Conservation (phyloP, 2,888 invertebrate species). For the Oligia fasciuncula region DNA sequence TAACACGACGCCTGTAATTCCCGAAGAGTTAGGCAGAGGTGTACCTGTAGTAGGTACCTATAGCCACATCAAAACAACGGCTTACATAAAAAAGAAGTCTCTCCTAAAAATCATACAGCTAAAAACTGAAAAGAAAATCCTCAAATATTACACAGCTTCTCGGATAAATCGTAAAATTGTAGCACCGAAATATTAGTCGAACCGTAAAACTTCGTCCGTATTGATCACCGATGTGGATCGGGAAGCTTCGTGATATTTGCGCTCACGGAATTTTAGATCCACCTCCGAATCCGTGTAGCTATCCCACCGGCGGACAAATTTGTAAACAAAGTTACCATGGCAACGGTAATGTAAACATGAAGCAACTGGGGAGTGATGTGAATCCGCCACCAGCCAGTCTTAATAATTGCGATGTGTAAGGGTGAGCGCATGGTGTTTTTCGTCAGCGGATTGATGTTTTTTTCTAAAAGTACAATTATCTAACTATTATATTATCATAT, state of each 20-base stretch:
- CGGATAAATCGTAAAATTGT: slow-evolving; percentile 10
- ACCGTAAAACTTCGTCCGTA: slow-evolving; percentile 3
- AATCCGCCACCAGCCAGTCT: slow-evolving; percentile 66
- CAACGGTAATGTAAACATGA: slow-evolving; percentile 72
- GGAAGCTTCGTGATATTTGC: slow-evolving; percentile 36
- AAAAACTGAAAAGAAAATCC: not conserved
- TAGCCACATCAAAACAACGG: not conserved
- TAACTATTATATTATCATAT: too few relatives aligned
- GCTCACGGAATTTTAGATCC: slow-evolving; percentile 25
- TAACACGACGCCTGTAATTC: too few relatives aligned
- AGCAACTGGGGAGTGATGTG: slow-evolving; percentile 59
- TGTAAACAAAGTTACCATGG: slow-evolving; percentile 72
- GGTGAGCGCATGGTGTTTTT: slow-evolving; percentile 6
- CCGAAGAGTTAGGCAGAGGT: too few relatives aligned
- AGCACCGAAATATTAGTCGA: slow-evolving; percentile 15
- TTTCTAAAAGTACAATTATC: not conserved
- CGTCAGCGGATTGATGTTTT: slow-evolving; percentile 29
- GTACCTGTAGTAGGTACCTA: not conserved
- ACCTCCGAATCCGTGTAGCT: slow-evolving; percentile 32
- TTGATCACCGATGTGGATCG: slow-evolving; percentile 28
- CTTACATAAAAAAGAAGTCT: not conserved
- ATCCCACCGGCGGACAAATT: slow-evolving; percentile 62
- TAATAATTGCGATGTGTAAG: slow-evolving; percentile 68
- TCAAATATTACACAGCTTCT: not conserved
- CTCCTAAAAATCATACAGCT: not conserved